These are phyloP conservation scores for Theretra japonica DNA, from an alignment of 2,888 invertebrate genomes.

Conservation along the genomic window DNA sequence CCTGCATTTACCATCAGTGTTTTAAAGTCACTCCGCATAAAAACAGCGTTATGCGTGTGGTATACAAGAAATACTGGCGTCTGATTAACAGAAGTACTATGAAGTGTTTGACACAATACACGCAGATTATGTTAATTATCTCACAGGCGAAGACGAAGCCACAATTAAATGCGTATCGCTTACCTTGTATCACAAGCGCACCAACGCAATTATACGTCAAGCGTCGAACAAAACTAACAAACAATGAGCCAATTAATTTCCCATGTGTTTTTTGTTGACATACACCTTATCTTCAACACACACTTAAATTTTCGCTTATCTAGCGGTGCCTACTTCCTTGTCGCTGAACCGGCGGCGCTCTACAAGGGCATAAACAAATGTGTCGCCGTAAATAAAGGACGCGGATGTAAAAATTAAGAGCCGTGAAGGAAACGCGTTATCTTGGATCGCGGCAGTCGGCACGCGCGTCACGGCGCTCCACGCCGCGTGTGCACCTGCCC, in stretches of 20 bases:
- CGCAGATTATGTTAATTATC: neutral
- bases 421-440: constrained; percentile 56
- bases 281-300: constrained; percentile 10
- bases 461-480: constrained; percentile 44
- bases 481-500: constrained; percentile 66
- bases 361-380: constrained; percentile 55
- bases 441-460: constrained; percentile 47
- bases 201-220: constrained; percentile 6
- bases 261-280: constrained; percentile 25
- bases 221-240: constrained; percentile 2
- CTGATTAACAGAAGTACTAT: neutral
- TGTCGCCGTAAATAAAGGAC: constrained; percentile 61
- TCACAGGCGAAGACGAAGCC: neutral
- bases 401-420: constrained; percentile 56
- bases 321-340: constrained; percentile 42
- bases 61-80: neutral
- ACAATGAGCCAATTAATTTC: constrained; percentile 18
- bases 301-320: constrained; percentile 21
- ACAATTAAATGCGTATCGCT: neutral
- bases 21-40: neutral
- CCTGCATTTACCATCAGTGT: neutral
- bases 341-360: constrained; percentile 41
- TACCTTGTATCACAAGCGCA: constrained; percentile 13
- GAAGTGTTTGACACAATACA: neutral
- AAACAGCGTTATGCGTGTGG: neutral